Evolutionary conservation across 2,888 invertebrate species (phyloP).

Genomic region (Tupiocoris notatus): DNA sequence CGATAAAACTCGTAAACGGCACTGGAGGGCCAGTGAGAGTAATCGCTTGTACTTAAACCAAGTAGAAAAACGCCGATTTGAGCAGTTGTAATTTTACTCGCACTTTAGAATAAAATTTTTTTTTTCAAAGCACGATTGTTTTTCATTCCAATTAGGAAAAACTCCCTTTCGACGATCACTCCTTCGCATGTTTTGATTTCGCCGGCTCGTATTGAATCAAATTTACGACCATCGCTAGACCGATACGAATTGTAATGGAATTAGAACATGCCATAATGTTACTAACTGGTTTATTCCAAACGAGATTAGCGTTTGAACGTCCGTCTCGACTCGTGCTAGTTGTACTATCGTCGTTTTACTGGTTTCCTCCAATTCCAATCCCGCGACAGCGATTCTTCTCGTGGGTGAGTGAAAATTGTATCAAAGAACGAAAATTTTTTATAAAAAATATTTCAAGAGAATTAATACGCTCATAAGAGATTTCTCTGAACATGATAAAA

Average conservation of each 20-base stretch:
- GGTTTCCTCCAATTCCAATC: not conserved
- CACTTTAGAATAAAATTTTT: too few relatives aligned
- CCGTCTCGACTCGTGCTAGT: not conserved
- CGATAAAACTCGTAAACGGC: slow-evolving; percentile 62
- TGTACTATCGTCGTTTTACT: not conserved
- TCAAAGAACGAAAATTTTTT: too few relatives aligned
- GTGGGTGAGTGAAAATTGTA: too few relatives aligned
- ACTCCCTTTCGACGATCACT: too few relatives aligned
- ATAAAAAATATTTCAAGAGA: too few relatives aligned
- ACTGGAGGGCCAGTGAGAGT: slow-evolving; percentile 65
- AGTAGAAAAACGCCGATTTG: too few relatives aligned
- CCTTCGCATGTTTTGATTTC: not conserved
- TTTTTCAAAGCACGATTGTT: too few relatives aligned
- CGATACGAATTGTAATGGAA: slow-evolving; percentile 33
- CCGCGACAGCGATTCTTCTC: not conserved
- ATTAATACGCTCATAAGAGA: too few relatives aligned
- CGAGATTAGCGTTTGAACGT: slow-evolving; percentile 27
- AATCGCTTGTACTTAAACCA: too few relatives aligned
- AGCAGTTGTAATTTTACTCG: too few relatives aligned
- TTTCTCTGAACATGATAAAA: too few relatives aligned
- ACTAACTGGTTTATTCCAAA: slow-evolving; percentile 45
- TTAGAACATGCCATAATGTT: slow-evolving; percentile 45
- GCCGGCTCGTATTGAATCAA: not conserved
- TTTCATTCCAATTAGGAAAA: too few relatives aligned
- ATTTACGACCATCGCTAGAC: not conserved